A percentile compares a stretch with the other conserved stretches of the same genome.
Conservation (phyloP, 2,888 invertebrate species). For the Acanthococcus lagerstroemiae region DNA sequence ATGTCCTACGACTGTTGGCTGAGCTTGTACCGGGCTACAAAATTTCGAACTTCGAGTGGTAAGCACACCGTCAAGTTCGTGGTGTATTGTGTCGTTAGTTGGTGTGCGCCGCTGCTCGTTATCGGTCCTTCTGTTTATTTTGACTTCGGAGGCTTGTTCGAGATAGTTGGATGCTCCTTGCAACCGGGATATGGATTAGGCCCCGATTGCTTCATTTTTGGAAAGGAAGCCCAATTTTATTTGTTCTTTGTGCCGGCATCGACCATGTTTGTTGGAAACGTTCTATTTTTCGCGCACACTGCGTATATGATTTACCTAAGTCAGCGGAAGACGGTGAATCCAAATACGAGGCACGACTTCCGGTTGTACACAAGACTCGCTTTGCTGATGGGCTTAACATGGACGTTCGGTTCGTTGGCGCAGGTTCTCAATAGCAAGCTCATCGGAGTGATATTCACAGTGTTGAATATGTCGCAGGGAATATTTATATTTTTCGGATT, state of each 20-base stretch:
- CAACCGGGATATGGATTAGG: conserved; percentile 41
- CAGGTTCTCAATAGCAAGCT: conserved; percentile 41
- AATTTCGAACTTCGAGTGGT: conserved; percentile 43
- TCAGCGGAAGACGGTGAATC: conserved; percentile 38
- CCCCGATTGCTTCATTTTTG: conserved; percentile 46
- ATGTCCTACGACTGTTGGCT: conserved; percentile 47
- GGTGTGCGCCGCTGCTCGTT: conserved; percentile 42
- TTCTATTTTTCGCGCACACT: conserved; percentile 43
- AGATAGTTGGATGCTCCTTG: conserved; percentile 41
- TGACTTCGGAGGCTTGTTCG: conserved; percentile 38
- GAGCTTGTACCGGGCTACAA: conserved; percentile 44
- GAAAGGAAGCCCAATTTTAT: conserved; percentile 44
- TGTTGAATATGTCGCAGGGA: conserved; percentile 45
- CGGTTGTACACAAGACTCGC: conserved; percentile 44
- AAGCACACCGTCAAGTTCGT: conserved; percentile 42
- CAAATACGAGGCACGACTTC: conserved; percentile 40
- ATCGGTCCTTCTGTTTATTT: conserved; percentile 41
- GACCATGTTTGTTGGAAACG: conserved; percentile 42
- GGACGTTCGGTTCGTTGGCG: conserved; percentile 41
- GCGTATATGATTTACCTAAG: conserved; percentile 43
- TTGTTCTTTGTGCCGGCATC: conserved; percentile 45
- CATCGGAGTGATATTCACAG: conserved; percentile 44
- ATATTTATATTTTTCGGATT: conserved; percentile 46
- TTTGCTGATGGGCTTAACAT: conserved; percentile 45
- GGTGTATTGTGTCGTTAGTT: conserved; percentile 43